These are phyloP conservation scores for Himalopsyche kuldschensis DNA, from an alignment of 2,888 invertebrate genomes.

Conservation along the genomic window DNA sequence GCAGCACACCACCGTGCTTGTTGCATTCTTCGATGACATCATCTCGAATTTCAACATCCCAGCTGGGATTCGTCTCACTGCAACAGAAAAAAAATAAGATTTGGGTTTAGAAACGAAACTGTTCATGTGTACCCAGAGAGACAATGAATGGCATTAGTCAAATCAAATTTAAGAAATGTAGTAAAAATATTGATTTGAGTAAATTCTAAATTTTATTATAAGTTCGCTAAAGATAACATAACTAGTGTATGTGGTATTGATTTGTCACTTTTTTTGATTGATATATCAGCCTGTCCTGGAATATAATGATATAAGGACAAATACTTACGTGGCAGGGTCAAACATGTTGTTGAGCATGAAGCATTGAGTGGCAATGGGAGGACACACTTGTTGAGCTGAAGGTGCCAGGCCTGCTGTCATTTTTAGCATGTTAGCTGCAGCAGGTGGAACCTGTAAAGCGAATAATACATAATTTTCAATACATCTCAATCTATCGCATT, in stretches of 20 bases:
- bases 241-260: no score
- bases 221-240: no score
- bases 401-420: conserved; percentile 67
- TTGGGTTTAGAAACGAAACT: no score
- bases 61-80: conserved; percentile 76
- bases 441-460: conserved; percentile 78
- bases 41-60: conserved; percentile 93
- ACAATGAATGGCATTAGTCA: no score
- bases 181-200: no score
- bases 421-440: conserved; percentile 88
- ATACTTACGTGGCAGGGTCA: conserved; percentile 83
- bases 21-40: conserved; percentile 98
- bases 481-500: not conserved
- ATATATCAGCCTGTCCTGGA: no score
- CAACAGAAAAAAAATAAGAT: conserved; percentile 47
- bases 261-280: no score
- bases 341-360: conserved; percentile 99
- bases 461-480: not conserved
- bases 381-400: conserved; percentile 73
- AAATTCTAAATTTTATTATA: no score
- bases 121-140: no score
- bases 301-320: no score
- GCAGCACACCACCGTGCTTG: conserved; percentile 95
- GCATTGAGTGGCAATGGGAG: conserved; percentile 97
- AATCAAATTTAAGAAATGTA: no score